A percentile compares a stretch with the other conserved stretches of the same genome.
Conservation (phyloP, 2,797 vertebrate species). For the Adrianichthys oophorus region DNA sequence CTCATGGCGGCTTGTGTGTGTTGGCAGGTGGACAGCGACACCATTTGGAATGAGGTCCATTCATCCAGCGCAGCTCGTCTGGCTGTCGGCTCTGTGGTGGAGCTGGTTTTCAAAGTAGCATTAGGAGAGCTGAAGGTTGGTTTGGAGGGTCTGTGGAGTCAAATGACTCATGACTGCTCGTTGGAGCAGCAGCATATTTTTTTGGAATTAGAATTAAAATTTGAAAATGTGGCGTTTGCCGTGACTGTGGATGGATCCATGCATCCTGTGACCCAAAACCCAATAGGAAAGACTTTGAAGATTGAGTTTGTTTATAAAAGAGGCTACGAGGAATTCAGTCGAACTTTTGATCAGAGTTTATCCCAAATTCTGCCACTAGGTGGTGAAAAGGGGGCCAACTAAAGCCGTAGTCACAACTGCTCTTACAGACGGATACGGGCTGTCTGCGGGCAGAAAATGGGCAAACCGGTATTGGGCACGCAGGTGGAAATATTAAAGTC, state of each 20-base stretch:
- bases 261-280: neutral
- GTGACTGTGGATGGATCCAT: neutral
- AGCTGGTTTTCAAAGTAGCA: slow-evolving; percentile 96
- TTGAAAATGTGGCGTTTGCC: slow-evolving; percentile 11
- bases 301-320: neutral
- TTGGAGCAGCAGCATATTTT: neutral
- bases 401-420: too few relatives aligned
- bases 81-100: slow-evolving; percentile 93
- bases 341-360: too few relatives aligned
- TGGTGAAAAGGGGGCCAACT: too few relatives aligned
- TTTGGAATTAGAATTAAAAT: neutral
- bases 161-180: slow-evolving; percentile 2
- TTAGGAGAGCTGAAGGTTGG: slow-evolving; percentile 92
- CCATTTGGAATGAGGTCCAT: slow-evolving; percentile 98
- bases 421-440: too few relatives aligned
- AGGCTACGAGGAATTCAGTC: too few relatives aligned
- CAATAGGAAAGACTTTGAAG: neutral
- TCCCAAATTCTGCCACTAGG: too few relatives aligned
- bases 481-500: too few relatives aligned
- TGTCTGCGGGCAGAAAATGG: too few relatives aligned
- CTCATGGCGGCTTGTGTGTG: slow-evolving; percentile 18
- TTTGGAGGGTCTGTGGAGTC: neutral
- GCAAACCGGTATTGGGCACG: too few relatives aligned
- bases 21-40: slow-evolving; percentile 95
- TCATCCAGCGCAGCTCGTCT: slow-evolving; percentile 92